These are phyloP conservation scores for Stictocephala bisonia DNA, from an alignment of 2,888 invertebrate species.

Conservation along the genomic window DNA sequence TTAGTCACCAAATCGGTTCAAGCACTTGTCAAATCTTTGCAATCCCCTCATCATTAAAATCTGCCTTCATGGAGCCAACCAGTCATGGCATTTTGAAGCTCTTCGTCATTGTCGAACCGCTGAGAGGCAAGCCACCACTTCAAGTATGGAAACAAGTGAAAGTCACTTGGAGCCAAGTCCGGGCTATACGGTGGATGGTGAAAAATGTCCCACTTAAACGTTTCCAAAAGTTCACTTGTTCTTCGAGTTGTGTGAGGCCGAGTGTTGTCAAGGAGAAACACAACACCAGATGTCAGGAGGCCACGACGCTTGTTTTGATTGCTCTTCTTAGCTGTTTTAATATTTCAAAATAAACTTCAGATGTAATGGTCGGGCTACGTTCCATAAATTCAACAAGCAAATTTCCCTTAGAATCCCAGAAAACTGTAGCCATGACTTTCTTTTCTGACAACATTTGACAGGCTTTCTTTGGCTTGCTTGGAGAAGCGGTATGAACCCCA, in stretches of 20 bases:
- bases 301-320: slow-evolving; percentile 14
- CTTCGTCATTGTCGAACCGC: too few species aligned
- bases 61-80: too few species aligned
- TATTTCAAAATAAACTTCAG: slow-evolving; percentile 14
- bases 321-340: slow-evolving; percentile 14
- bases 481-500: neutral
- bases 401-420: slow-evolving; percentile 9
- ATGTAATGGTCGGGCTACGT: slow-evolving; percentile 1
- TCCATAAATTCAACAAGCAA: slow-evolving; percentile 10
- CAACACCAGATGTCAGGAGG: slow-evolving; percentile 26
- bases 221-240: slow-evolving; percentile 27
- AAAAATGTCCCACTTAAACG: too few species aligned
- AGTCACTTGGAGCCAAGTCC: too few species aligned
- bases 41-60: too few species aligned
- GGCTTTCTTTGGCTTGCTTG: slow-evolving; percentile 24
- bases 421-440: slow-evolving; percentile 7
- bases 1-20: too few species aligned
- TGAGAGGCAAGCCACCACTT: too few species aligned
- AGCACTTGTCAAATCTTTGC: too few species aligned
- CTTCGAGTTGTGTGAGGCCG: neutral
- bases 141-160: too few species aligned
- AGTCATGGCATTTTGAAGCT: too few species aligned
- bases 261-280: slow-evolving; percentile 17
- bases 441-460: neutral
- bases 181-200: too few species aligned